These are phyloP conservation scores for Isoperla grammatica DNA, from an alignment of 2,888 invertebrate genomes.

Conservation along the genomic window DNA sequence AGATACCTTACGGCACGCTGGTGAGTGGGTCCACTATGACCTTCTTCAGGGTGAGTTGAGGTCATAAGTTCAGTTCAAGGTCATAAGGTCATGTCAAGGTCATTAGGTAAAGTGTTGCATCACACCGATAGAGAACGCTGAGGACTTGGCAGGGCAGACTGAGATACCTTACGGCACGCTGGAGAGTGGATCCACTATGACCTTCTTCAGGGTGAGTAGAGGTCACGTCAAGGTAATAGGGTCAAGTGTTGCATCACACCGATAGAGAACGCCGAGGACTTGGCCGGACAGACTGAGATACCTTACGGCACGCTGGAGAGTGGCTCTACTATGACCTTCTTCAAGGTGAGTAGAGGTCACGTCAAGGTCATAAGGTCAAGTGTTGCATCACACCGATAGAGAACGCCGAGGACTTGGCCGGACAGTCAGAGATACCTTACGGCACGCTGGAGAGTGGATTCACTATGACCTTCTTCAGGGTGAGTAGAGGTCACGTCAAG, in stretches of 20 bases:
- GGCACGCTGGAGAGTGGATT: conserved; percentile 79
- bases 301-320: conserved; percentile 76
- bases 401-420: conserved; percentile 76
- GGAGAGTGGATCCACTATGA: conserved; percentile 80
- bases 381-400: conserved; percentile 83
- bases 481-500: too few relatives aligned
- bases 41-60: conserved; percentile 72
- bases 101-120: too few relatives aligned
- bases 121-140: conserved; percentile 78
- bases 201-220: conserved; percentile 72
- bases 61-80: too few relatives aligned
- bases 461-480: conserved; percentile 84
- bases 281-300: conserved; percentile 77
- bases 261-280: conserved; percentile 78
- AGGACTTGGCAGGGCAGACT: conserved; percentile 76
- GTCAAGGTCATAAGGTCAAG: too few relatives aligned
- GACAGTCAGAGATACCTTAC: conserved; percentile 77
- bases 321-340: conserved; percentile 86
- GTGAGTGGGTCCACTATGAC: conserved; percentile 83
- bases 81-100: too few relatives aligned
- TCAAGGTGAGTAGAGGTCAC: conserved; percentile 65
- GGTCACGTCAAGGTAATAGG: too few relatives aligned
- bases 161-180: conserved; percentile 81
- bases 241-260: conserved; percentile 85
- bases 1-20: conserved; percentile 78